Evolutionary conservation across 2,797 vertebrate genomes (phyloP), one percentile per base, ranked within the genome.

Genomic region (Cephalopachus bancanus): DNA sequence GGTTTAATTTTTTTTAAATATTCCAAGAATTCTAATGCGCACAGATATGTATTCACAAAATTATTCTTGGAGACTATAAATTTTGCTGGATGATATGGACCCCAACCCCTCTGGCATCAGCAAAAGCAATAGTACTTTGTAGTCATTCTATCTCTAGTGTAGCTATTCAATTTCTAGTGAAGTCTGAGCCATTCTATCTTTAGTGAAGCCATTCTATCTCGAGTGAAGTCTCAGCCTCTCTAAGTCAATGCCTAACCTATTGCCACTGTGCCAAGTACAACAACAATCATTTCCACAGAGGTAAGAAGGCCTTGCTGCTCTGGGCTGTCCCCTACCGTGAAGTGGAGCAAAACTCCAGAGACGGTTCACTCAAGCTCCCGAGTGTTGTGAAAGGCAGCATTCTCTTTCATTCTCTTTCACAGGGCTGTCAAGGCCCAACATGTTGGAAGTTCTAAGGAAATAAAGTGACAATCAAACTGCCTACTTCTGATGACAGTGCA

Each of bases 111-210:
- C 6, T 51, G 22, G 44, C 4, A 24, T 84, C 7, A 37, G 7
- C 3, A 24, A 20, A 16, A 28, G 7, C 1, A 9, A 62, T 14
- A 84, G 24, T 9, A 59, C 9, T 24, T 10, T 0, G 1, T 2
- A n/a, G 24, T 11, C 55, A 7, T 7, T 9, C 11, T 19, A 0
- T 33, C 49, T 53, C 37, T 5, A 26, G 37, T 37, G 37, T 37
- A 37, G 37, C 37, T 37, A 37, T 37, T 37, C 37, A 37, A 37
- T 37, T 37, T 37, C 37, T 37, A 37, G 37, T 37, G 37, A 37
- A 37, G 37, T 37, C 37, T 37, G 37, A 37, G 37, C 37, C 37
- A 37, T 37, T 37, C 37, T 37, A 37, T 37, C 37, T 37, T 37
- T 37, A 37, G 37, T 37, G 37, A 37, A 37, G 37, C 37, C 37